phyloP scores from a whole-genome alignment of 1,140 invertebrate species.

The Euschistus heros region DNA sequence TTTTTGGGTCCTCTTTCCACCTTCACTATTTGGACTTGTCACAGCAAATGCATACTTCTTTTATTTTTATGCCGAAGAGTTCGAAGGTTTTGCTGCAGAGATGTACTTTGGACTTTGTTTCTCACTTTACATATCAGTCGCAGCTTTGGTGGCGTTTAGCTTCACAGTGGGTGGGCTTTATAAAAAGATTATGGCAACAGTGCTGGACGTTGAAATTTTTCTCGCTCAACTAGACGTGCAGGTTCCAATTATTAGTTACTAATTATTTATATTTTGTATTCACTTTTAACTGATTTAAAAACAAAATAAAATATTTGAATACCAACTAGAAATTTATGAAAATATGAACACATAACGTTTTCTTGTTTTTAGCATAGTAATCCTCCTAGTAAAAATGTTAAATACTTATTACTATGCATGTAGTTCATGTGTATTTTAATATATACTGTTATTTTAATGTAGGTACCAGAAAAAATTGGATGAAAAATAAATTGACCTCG shows the following conservation, averaged over 20 bases:
- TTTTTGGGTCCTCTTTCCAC: not conserved
- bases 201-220: not conserved
- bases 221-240: not conserved
- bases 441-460: too few relatives aligned
- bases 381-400: not conserved
- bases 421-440: too few relatives aligned
- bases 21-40: not conserved
- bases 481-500: too few relatives aligned
- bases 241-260: not conserved
- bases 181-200: not conserved
- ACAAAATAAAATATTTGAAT: not conserved
- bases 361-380: too few relatives aligned
- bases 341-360: too few relatives aligned
- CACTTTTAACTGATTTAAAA: not conserved
- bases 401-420: not conserved
- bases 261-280: not conserved
- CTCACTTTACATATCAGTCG: not conserved
- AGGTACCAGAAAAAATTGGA: too few relatives aligned
- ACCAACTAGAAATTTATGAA: not conserved
- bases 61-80: not conserved
- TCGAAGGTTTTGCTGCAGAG: not conserved
- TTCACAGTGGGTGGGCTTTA: not conserved
- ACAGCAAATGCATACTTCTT: not conserved
- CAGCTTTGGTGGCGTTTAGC: not conserved
- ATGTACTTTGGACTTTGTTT: constrained; percentile 2